These are phyloP conservation scores for Chelonus insularis DNA, from an alignment of 1,140 invertebrate genomes.

Conservation along the genomic window DNA sequence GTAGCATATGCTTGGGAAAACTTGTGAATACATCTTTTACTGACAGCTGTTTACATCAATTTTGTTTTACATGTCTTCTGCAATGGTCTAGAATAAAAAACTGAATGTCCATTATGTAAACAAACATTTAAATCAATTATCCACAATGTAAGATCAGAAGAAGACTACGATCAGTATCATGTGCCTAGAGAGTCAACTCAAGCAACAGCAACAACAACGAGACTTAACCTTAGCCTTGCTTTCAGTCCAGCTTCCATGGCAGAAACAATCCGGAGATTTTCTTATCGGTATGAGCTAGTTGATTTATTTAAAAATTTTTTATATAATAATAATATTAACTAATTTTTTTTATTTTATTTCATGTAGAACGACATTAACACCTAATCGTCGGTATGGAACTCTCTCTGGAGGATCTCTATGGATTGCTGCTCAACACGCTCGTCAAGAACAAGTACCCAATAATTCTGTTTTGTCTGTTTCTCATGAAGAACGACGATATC, in stretches of 20 bases:
- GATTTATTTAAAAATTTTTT: neutral
- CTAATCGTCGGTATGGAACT: slow-evolving; percentile 33
- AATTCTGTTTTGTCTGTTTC: slow-evolving; percentile 34
- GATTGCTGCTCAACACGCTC: slow-evolving; percentile 42
- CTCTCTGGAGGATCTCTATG: slow-evolving; percentile 19
- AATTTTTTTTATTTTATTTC: neutral
- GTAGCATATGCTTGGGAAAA: slow-evolving; percentile 88
- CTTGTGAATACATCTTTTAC: slow-evolving; percentile 88
- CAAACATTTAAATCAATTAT: slow-evolving; percentile 88
- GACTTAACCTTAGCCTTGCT: neutral
- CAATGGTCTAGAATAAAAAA: slow-evolving; percentile 96
- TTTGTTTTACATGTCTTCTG: slow-evolving; percentile 89
- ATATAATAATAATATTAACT: too few species aligned
- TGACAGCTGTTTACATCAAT: slow-evolving; percentile 89
- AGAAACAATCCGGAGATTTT: slow-evolving; percentile 6
- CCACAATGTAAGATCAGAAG: slow-evolving; percentile 85
- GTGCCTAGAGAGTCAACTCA: slow-evolving; percentile 63
- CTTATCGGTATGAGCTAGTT: slow-evolving; percentile 13
- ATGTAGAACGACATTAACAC: slow-evolving; percentile 45
- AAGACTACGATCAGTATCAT: slow-evolving; percentile 86
- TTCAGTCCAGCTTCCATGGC: too few species aligned
- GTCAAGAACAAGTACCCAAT: slow-evolving; percentile 41
- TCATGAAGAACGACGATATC: slow-evolving; percentile 37
- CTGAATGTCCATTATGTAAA: slow-evolving; percentile 93
- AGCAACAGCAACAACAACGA: slow-evolving; percentile 13